Percentiles rank a stretch among this genome's conserved stretches.
These are phyloP conservation scores for Masnerella sp. DNA, from an alignment of 2,888 invertebrate genomes.

Conservation along the genomic window DNA sequence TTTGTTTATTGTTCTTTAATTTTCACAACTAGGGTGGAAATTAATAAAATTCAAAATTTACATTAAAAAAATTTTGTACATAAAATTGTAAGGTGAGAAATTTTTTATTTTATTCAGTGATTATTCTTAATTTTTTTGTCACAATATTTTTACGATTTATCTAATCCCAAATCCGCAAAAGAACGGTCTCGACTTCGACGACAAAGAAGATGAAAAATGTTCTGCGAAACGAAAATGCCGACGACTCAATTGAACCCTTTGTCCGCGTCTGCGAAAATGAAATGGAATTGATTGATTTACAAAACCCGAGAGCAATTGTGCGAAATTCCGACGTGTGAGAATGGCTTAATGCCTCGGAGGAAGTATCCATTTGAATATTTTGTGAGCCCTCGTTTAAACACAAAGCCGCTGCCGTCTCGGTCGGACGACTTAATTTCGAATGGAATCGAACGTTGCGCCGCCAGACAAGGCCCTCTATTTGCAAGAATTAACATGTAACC, in stretches of 20 bases:
- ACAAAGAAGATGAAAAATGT: no score
- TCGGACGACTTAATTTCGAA: constrained; percentile 53
- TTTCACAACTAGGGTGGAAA: no score
- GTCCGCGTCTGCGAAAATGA: background rate
- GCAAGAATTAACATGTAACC: constrained; percentile 66
- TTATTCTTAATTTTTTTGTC: no score
- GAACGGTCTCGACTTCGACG: no score
- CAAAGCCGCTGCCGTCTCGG: constrained; percentile 42
- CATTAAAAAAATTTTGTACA: no score
- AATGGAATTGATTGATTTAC: constrained; percentile 16
- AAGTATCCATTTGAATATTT: constrained; percentile 55
- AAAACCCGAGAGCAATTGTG: constrained; percentile 18
- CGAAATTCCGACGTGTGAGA: constrained; percentile 24
- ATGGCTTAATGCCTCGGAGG: constrained; percentile 29
- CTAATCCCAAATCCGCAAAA: no score
- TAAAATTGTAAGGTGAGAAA: no score
- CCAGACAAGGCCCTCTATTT: constrained; percentile 58
- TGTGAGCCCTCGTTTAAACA: constrained; percentile 49
- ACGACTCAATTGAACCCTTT: background rate
- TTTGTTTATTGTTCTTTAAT: no score
- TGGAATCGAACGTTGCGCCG: constrained; percentile 48
- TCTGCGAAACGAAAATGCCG: background rate
- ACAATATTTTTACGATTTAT: no score
- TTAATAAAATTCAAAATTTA: no score
- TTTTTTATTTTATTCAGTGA: no score